phyloP scores from a whole-genome alignment of 2,113 vertebrate species.

The Ptyas mucosa region DNA sequence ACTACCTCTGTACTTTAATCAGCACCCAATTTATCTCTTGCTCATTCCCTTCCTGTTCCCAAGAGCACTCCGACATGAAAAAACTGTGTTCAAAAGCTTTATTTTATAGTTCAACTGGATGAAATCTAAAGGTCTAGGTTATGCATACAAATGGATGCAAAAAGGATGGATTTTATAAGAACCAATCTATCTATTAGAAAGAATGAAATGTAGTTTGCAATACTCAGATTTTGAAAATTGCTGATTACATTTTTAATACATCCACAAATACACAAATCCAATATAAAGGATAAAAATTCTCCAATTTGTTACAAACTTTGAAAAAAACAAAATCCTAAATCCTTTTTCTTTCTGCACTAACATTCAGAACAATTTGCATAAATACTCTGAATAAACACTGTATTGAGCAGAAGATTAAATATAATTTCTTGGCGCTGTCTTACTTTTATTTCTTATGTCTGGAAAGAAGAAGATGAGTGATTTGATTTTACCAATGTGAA shows the following conservation, averaged over 20 bases:
- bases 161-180: neutral
- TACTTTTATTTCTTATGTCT: neutral
- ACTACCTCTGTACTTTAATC: accelerated
- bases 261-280: neutral
- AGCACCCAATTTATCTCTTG: neutral
- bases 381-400: neutral
- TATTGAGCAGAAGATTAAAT: no score
- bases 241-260: neutral
- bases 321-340: neutral
- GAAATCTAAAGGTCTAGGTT: neutral
- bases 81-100: neutral
- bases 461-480: neutral
- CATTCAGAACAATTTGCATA: neutral
- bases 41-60: neutral
- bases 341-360: neutral
- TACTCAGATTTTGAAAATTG: neutral
- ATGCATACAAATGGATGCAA: neutral
- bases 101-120: constrained; percentile 20
- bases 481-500: neutral
- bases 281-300: neutral
- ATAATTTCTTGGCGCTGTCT: neutral
- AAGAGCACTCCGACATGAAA: neutral
- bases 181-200: neutral
- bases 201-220: neutral
- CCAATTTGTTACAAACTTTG: neutral